phyloP scores from a whole-genome alignment of 2,888 invertebrate genomes.

The Trachelus iudaicus region DNA sequence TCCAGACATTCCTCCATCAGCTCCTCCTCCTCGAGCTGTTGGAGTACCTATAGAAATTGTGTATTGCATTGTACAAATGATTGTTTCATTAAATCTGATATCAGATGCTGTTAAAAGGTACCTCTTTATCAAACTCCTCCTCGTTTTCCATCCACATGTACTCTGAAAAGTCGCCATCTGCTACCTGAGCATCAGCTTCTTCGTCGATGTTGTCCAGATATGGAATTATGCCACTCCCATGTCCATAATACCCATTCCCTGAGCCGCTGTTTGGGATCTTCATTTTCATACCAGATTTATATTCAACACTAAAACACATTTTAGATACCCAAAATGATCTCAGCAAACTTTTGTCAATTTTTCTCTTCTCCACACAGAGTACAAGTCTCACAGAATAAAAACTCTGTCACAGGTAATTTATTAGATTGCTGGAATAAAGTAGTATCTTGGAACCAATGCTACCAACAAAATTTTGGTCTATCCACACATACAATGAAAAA shows the following conservation, averaged over 20 bases:
- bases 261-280: slow-evolving; percentile 63
- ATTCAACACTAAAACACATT: slow-evolving; percentile 28
- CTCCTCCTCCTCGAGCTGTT: slow-evolving; percentile 87
- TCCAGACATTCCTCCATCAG: slow-evolving; percentile 89
- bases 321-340: slow-evolving; percentile 5
- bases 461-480: background rate
- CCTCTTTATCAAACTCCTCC: slow-evolving; percentile 92
- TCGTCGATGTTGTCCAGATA: slow-evolving; percentile 53
- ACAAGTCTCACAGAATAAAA: too few relatives aligned
- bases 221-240: slow-evolving; percentile 57
- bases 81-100: slow-evolving; percentile 13
- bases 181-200: slow-evolving; percentile 64
- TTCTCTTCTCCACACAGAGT: background rate
- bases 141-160: slow-evolving; percentile 96
- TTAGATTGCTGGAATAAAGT: background rate
- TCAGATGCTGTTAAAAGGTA: slow-evolving; percentile 53
- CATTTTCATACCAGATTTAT: slow-evolving; percentile 60
- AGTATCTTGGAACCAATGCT: background rate
- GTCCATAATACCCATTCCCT: slow-evolving; percentile 63
- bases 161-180: slow-evolving; percentile 84
- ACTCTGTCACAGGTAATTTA: background rate
- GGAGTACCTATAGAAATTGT: slow-evolving; percentile 75
- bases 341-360: background rate
- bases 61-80: background rate
- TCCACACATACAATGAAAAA: background rate